A percentile compares a stretch with the other conserved stretches of the same genome.
Conservation (phyloP, 2,797 vertebrate species). For the Hoplostethus atlanticus region DNA sequence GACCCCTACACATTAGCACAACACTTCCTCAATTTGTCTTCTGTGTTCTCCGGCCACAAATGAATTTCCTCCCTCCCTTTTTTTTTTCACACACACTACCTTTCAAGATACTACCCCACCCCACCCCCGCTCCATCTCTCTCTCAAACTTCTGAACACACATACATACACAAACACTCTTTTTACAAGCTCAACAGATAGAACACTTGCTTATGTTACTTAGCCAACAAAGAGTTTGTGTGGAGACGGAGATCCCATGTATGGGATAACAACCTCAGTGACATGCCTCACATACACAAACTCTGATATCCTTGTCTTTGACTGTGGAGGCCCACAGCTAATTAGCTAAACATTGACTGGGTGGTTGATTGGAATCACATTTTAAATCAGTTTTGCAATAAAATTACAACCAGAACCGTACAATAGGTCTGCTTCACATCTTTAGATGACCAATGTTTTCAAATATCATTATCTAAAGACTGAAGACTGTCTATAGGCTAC, state of each 20-base stretch:
- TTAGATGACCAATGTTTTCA: constrained; percentile 38
- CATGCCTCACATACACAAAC: constrained; percentile 51
- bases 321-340: constrained; percentile 64
- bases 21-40: constrained; percentile 96
- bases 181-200: constrained; percentile 78
- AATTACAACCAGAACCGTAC: constrained; percentile 55
- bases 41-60: constrained; percentile 93
- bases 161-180: constrained; percentile 63
- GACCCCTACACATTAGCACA: constrained; percentile 93
- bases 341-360: constrained; percentile 73
- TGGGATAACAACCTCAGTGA: constrained; percentile 78
- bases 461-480: constrained; percentile 45
- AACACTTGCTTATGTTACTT: constrained; percentile 79
- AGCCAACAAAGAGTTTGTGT: constrained; percentile 78
- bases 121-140: constrained; percentile 51
- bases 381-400: constrained; percentile 52
- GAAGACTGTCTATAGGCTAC: neutral
- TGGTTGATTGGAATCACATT: constrained; percentile 63
- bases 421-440: constrained; percentile 46
- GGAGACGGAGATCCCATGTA: constrained; percentile 64
- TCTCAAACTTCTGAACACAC: constrained; percentile 70
- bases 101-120: constrained; percentile 79
- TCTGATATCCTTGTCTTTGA: constrained; percentile 70
- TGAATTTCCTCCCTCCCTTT: constrained; percentile 89
- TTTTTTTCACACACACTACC: constrained; percentile 62